Evolutionary conservation across 2,888 invertebrate genomes (phyloP).

Genomic region (Lathronympha strigana): DNA sequence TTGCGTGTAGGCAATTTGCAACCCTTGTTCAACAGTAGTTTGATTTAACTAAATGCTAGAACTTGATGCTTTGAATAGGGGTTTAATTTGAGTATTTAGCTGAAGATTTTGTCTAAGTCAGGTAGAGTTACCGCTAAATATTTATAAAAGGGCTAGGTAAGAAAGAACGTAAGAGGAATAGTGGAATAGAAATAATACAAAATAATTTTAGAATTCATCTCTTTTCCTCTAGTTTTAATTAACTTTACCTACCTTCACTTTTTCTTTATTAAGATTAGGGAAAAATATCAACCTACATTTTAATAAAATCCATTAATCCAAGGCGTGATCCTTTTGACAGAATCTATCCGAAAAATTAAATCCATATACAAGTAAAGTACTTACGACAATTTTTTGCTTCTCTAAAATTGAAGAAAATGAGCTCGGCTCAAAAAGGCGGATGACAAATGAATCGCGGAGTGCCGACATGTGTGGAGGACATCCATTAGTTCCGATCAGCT

Average conservation of each 20-base stretch:
- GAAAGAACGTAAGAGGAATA: too few relatives aligned
- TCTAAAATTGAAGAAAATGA: constrained; percentile 14
- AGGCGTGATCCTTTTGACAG: neutral
- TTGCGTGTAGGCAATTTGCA: constrained; percentile 42
- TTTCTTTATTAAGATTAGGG: neutral
- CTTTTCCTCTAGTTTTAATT: too few relatives aligned
- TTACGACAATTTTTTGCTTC: neutral
- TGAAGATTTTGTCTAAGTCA: too few relatives aligned
- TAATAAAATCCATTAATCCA: neutral
- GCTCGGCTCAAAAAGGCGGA: constrained; percentile 23
- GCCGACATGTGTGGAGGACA: constrained; percentile 28
- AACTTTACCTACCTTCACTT: too few relatives aligned
- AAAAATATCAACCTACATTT: neutral
- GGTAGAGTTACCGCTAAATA: neutral
- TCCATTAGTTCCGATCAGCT: constrained; percentile 37
- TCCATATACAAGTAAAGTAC: neutral
- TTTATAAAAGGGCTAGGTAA: too few relatives aligned
- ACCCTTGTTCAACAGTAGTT: constrained; percentile 40
- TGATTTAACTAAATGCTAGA: constrained; percentile 31
- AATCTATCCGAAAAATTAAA: neutral
- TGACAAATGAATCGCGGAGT: constrained; percentile 36
- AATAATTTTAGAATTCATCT: too few relatives aligned
- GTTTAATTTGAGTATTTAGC: constrained; percentile 24
- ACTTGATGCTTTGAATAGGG: constrained; percentile 20
- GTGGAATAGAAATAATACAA: too few relatives aligned